phyloP scores from a whole-genome alignment of 2,113 vertebrate genomes.

The Psilopsiagon aymara region DNA sequence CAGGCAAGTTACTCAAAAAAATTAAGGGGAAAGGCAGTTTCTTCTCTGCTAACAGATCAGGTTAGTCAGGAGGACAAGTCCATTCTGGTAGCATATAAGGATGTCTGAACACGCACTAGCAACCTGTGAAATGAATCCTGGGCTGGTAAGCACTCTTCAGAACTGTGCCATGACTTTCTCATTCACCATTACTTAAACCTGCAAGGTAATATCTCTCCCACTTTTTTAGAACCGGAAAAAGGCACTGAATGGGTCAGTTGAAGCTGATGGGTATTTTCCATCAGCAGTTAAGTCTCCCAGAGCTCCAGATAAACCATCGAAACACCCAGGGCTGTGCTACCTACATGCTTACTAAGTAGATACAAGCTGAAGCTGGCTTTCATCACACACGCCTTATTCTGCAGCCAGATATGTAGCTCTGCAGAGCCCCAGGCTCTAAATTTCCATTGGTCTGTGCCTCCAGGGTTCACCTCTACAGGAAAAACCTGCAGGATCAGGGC shows the following conservation, averaged over 20 bases:
- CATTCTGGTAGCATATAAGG: slow-evolving; percentile 6
- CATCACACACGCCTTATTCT: not conserved
- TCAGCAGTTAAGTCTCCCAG: not conserved
- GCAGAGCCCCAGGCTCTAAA: not conserved
- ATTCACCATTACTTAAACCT: not conserved
- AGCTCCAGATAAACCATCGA: not conserved
- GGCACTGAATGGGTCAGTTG: not conserved
- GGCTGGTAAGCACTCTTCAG: not conserved
- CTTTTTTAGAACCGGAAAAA: not conserved
- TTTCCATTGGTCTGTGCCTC: not conserved
- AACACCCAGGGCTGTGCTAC: not conserved
- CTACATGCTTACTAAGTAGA: not conserved
- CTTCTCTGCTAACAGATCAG: not conserved
- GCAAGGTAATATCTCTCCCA: not conserved
- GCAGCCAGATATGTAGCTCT: not conserved
- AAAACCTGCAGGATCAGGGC: not conserved
- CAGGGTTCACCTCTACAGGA: not conserved
- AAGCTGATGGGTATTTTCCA: not conserved
- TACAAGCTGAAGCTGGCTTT: not conserved
- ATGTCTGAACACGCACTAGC: slow-evolving; percentile 11
- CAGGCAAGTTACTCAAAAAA: not conserved
- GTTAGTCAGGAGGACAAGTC: slow-evolving; percentile 54
- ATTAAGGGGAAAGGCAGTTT: slow-evolving; percentile 8
- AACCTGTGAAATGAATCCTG: not conserved
- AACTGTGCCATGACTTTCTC: not conserved